Percentiles rank a stretch among this genome's conserved stretches.
Evolutionary conservation across 2,888 invertebrate species (phyloP).

Genomic region (Rutpela maculata): DNA sequence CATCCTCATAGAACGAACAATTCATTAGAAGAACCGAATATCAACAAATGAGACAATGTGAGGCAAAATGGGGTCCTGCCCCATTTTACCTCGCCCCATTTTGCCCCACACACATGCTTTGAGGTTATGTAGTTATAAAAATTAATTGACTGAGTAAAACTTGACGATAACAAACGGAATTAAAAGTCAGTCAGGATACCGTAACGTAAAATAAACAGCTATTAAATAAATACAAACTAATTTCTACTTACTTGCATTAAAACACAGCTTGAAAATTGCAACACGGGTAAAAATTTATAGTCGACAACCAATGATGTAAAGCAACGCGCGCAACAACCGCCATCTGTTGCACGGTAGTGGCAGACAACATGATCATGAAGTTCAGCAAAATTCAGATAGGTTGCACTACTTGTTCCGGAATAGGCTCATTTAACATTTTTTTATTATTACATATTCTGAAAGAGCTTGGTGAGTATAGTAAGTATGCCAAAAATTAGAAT

Average conservation of each 20-base stretch:
- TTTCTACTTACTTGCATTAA: no score
- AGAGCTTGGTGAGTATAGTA: no score
- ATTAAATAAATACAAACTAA: no score
- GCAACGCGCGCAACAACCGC: not conserved
- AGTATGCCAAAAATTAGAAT: no score
- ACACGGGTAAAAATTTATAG: not conserved
- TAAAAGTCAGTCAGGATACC: no score
- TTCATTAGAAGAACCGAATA: conserved; percentile 8
- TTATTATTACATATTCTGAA: no score
- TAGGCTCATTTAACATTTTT: no score
- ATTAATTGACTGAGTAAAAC: conserved; percentile 9
- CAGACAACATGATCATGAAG: not conserved
- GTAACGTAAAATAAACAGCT: no score
- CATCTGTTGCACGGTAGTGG: not conserved
- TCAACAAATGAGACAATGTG: not conserved
- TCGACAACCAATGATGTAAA: not conserved
- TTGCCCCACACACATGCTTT: conserved; percentile 3
- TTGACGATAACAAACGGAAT: no score
- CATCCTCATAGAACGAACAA: no score
- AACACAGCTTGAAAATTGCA: no score
- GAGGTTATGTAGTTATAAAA: not conserved
- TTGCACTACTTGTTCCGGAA: not conserved
- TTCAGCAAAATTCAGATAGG: not conserved
- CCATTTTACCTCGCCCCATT: not conserved
- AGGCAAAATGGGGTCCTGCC: not conserved